Percentiles rank a stretch among this genome's conserved stretches.
Conservation (phyloP, 2,888 invertebrate species). For the Acrobasis consociella region DNA sequence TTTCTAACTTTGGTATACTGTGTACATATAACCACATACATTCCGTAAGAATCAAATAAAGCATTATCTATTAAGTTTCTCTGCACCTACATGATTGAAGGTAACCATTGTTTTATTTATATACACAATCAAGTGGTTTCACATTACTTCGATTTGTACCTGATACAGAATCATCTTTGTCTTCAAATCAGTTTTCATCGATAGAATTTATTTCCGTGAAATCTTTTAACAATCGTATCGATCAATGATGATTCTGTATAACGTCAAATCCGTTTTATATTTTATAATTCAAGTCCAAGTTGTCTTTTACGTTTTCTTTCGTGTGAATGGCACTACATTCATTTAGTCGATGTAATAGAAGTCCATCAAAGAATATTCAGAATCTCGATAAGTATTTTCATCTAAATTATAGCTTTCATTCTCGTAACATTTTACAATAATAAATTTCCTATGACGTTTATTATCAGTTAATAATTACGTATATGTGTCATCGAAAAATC, state of each 20-base stretch:
- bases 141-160: slow-evolving; percentile 25
- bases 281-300: slow-evolving; percentile 48
- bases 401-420: slow-evolving; percentile 69
- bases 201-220: too few species aligned
- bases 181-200: too few species aligned
- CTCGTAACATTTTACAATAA: slow-evolving; percentile 76
- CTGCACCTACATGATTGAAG: slow-evolving; percentile 69
- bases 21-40: slow-evolving; percentile 64
- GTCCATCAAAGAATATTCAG: slow-evolving; percentile 68
- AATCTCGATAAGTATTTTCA: slow-evolving; percentile 52
- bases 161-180: too few species aligned
- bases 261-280: too few species aligned
- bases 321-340: slow-evolving; percentile 60
- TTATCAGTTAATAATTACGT: slow-evolving; percentile 80
- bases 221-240: too few species aligned
- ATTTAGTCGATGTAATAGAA: slow-evolving; percentile 57
- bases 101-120: slow-evolving; percentile 76
- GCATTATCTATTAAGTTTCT: slow-evolving; percentile 49
- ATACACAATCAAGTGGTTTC: slow-evolving; percentile 58
- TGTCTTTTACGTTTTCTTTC: slow-evolving; percentile 54
- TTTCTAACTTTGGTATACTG: slow-evolving; percentile 82
- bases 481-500: slow-evolving; percentile 81
- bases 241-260: too few species aligned
- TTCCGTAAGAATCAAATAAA: slow-evolving; percentile 61
- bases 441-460: slow-evolving; percentile 72